Evolutionary conservation across 2,113 vertebrate species (phyloP).

Genomic region (Gambusia holbrooki): DNA sequence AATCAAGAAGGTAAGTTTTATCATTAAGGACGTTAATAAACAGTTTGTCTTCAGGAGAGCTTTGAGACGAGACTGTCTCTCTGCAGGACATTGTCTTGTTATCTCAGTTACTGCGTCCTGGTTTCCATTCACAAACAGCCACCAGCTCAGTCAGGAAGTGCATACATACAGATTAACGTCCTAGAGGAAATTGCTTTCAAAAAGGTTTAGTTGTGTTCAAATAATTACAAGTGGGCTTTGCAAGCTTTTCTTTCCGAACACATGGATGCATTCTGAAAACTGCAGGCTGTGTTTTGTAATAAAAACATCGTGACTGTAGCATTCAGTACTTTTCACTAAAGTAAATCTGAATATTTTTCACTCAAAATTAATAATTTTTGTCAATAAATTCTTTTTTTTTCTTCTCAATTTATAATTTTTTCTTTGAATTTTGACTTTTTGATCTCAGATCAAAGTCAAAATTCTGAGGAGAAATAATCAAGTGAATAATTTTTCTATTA

Average conservation of each 20-base stretch:
- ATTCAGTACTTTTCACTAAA: no score
- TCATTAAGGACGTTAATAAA: not conserved
- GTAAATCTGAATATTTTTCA: no score
- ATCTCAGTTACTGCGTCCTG: not conserved
- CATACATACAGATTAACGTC: not conserved
- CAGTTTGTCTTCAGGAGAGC: not conserved
- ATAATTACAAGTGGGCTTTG: not conserved
- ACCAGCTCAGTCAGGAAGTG: not conserved
- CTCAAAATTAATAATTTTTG: no score
- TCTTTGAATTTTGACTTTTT: no score
- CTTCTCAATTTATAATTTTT: no score
- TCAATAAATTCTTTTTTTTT: no score
- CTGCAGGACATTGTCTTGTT: not conserved
- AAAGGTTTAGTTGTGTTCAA: not conserved
- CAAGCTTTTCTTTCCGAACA: not conserved
- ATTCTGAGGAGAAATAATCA: no score
- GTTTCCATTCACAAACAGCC: not conserved
- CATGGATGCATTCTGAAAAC: not conserved
- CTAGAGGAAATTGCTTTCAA: not conserved
- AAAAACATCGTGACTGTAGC: no score
- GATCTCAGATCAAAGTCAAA: no score
- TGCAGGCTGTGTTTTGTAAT: not conserved
- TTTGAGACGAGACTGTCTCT: not conserved
- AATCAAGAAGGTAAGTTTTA: slow-evolving; percentile 75
- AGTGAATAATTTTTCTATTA: no score